Evolutionary conservation across 2,113 vertebrate genomes (phyloP), one percentile per base, ranked within the genome.

Genomic region (Etheostoma cragini): DNA sequence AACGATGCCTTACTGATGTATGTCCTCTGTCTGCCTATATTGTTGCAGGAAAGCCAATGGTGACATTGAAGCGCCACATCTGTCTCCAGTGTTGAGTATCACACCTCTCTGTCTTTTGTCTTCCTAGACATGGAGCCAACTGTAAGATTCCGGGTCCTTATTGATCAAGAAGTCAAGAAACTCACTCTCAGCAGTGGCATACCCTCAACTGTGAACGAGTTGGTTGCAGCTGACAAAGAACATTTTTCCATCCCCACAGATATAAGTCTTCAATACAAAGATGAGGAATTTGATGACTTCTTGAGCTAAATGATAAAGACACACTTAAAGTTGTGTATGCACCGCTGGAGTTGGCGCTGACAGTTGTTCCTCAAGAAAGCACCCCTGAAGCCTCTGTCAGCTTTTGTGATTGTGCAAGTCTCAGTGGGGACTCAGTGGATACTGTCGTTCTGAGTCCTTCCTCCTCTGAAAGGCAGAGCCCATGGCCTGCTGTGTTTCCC

Each of bases 211-310:
- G n/a, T 56, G 22, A 11, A 56, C 5, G 53, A 56, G 14, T 57
- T 57, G 13, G 54, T 26, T 15, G 22, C 54, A 57, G 54, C 54
- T 2, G 3, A 26, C 5, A 26, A 57, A 57, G 33, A 57, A 26
- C 0, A 26, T 14, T 57, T 57, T 57, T 14, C 22, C 12, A 26
- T 57, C 54, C 1, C 22, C 22, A 15, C 24, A 26, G 14, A 26
- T 2, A 57, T 57, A 14, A 57, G 57, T 46, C 57, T 82, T 58
- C 72, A 75, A 24, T 26, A 60, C 76, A 87, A 77, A 72, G 85
- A 87, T 19, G 15, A 58, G 6, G 72, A 83, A 46, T 83, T 87
- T 58, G 72, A 83, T 62, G 81, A 83, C 62, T 77, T 83, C 60
- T 42, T 67, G 74, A 85, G 15, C 75, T 85, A 10, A 72, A 68